phyloP scores from a whole-genome alignment of 2,888 invertebrate genomes.

The Sicus ferrugineus region DNA sequence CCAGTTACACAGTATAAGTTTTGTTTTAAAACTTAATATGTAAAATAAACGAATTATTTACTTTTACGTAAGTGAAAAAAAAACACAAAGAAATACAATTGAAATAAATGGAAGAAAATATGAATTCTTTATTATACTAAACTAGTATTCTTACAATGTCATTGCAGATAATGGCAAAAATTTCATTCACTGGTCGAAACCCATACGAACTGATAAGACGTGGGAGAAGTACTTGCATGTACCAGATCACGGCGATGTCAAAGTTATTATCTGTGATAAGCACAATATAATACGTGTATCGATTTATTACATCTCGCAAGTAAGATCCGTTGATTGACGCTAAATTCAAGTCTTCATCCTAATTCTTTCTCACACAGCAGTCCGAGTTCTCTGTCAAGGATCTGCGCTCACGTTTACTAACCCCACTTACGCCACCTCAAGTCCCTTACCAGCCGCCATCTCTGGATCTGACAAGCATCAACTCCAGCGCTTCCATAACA shows the following conservation, averaged over 20 bases:
- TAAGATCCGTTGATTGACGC: conserved; percentile 34
- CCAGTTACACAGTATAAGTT: background rate
- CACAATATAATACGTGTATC: conserved; percentile 58
- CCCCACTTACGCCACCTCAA: conserved; percentile 38
- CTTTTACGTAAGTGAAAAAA: background rate
- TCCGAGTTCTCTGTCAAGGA: conserved; percentile 63
- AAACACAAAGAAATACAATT: too few species aligned
- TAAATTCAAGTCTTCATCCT: background rate
- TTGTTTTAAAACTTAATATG: too few species aligned
- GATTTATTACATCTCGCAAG: conserved; percentile 59
- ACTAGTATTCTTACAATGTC: background rate
- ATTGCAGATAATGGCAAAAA: conserved; percentile 46
- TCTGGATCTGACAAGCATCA: background rate
- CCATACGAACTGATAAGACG: conserved; percentile 65
- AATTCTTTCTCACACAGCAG: conserved; percentile 47
- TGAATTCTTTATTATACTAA: background rate
- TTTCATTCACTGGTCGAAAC: conserved; percentile 66
- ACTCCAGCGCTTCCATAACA: conserved; percentile 23
- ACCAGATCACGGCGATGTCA: conserved; percentile 70
- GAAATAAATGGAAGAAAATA: too few species aligned
- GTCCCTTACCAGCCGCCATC: conserved; percentile 5
- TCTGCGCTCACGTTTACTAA: conserved; percentile 56
- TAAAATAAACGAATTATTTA: too few species aligned
- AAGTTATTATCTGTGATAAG: conserved; percentile 61
- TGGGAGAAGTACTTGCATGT: conserved; percentile 70